A percentile compares a stretch with the other conserved stretches of the same genome.
Conservation (phyloP, 2,888 invertebrate species). For the Chalcosyrphus nemorum region DNA sequence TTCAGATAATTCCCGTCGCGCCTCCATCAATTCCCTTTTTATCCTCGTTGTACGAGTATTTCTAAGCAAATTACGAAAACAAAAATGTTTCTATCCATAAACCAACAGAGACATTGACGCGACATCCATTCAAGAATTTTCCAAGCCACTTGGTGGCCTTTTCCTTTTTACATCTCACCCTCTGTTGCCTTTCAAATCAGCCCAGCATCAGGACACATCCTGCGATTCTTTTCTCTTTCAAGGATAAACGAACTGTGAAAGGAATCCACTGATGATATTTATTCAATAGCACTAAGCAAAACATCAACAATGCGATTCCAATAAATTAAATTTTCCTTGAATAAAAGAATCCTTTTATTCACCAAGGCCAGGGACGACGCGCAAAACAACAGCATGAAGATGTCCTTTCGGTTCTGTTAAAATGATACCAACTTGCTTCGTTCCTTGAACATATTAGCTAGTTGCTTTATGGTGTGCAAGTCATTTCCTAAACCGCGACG, state of each 20-base stretch:
- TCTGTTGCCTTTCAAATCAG: constrained; percentile 23
- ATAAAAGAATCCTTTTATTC: constrained; percentile 12
- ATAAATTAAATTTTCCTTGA: constrained; percentile 46
- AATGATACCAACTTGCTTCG: constrained; percentile 12
- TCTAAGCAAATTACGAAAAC: not conserved
- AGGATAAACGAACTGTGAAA: constrained; percentile 63
- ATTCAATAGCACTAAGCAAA: constrained; percentile 36
- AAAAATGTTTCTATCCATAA: constrained; percentile 5
- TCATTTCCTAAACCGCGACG: constrained; percentile 63
- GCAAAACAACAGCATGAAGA: constrained; percentile 50
- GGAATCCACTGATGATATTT: constrained; percentile 47
- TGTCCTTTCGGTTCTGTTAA: constrained; percentile 63
- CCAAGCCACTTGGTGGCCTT: constrained; percentile 36
- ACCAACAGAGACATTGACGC: not conserved
- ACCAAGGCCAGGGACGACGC: not conserved
- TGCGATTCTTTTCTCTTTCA: not conserved
- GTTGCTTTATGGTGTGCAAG: constrained; percentile 71
- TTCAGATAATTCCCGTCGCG: not conserved
- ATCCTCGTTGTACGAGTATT: constrained; percentile 11
- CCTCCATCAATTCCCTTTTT: not conserved
- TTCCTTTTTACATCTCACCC: constrained; percentile 9
- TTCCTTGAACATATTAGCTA: constrained; percentile 21
- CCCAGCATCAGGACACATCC: constrained; percentile 17
- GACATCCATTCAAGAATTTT: constrained; percentile 15
- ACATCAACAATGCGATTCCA: constrained; percentile 65